phyloP scores from a whole-genome alignment of 2,888 invertebrate species.

The Amphipoea lucens region DNA sequence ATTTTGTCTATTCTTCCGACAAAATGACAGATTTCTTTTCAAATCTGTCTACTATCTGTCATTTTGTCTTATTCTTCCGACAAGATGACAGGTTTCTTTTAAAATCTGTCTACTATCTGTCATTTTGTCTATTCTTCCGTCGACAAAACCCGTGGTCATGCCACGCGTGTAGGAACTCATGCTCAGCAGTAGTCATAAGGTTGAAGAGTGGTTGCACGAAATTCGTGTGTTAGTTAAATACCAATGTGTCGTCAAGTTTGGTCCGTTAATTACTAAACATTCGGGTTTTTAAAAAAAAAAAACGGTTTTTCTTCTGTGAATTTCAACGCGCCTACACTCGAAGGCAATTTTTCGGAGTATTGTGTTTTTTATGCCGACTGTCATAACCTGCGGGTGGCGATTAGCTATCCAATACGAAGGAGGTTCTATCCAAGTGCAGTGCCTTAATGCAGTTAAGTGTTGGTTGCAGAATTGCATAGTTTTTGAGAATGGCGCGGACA shows the following conservation, averaged over 20 bases:
- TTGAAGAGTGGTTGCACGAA: not conserved
- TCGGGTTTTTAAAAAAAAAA: not conserved
- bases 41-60: no score
- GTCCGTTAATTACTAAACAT: not conserved
- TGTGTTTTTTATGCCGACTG: slow-evolving; percentile 73
- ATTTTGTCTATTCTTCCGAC: no score
- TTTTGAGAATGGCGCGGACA: slow-evolving; percentile 50
- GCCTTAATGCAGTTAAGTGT: slow-evolving; percentile 54
- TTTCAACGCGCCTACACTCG: not conserved
- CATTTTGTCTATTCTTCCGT: no score
- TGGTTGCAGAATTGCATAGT: slow-evolving; percentile 63
- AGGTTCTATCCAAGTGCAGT: slow-evolving; percentile 51
- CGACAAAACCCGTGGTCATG: no score
- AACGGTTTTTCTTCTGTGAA: not conserved
- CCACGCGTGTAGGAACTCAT: no score
- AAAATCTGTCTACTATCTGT: no score
- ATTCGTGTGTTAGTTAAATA: not conserved
- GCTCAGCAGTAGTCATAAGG: not conserved
- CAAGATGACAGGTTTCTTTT: no score
- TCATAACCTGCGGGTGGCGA: slow-evolving; percentile 85
- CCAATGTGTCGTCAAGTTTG: not conserved
- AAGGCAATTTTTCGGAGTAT: slow-evolving; percentile 21
- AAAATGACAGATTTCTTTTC: no score
- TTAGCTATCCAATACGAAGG: slow-evolving; percentile 54
- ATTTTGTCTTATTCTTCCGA: no score